Conservation (phyloP, 2,113 vertebrate species). For the Numida meleagris region DNA sequence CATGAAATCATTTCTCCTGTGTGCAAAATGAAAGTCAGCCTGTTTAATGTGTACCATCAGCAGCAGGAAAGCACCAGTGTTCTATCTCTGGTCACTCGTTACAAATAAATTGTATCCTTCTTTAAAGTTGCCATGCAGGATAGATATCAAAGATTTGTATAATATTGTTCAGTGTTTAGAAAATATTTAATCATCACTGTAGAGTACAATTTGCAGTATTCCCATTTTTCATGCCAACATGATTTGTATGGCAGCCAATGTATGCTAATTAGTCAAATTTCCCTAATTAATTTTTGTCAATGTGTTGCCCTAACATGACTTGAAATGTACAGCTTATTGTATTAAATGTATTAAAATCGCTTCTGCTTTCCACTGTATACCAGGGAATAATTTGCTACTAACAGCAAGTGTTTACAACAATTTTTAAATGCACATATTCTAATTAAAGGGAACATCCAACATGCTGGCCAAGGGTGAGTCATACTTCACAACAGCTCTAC, state of each 20-base stretch:
- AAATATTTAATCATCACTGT: constrained; percentile 46
- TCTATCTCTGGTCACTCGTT: background rate
- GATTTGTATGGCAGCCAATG: constrained; percentile 39
- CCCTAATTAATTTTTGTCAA: constrained; percentile 32
- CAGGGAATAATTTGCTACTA: constrained; percentile 25
- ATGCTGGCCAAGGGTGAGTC: constrained; percentile 48
- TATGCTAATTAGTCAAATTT: constrained; percentile 17
- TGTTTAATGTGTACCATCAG: background rate
- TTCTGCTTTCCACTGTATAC: background rate
- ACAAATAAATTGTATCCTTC: background rate
- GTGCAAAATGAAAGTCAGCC: background rate
- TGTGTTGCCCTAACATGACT: constrained; percentile 18
- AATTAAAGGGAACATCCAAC: constrained; percentile 50
- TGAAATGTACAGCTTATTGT: constrained; percentile 37
- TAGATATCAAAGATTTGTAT: background rate
- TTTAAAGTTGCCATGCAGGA: background rate
- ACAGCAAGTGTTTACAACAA: constrained; percentile 20
- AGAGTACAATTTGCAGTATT: constrained; percentile 9
- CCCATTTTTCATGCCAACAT: constrained; percentile 23
- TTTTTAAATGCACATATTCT: constrained; percentile 53
- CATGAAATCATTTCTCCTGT: background rate
- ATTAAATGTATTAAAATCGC: constrained; percentile 4
- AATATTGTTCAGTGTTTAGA: constrained; percentile 31
- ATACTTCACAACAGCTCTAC: constrained; percentile 21
- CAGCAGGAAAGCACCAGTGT: background rate